Conservation (phyloP, 2,113 vertebrate genomes). For the Otolemur garnettii region DNA sequence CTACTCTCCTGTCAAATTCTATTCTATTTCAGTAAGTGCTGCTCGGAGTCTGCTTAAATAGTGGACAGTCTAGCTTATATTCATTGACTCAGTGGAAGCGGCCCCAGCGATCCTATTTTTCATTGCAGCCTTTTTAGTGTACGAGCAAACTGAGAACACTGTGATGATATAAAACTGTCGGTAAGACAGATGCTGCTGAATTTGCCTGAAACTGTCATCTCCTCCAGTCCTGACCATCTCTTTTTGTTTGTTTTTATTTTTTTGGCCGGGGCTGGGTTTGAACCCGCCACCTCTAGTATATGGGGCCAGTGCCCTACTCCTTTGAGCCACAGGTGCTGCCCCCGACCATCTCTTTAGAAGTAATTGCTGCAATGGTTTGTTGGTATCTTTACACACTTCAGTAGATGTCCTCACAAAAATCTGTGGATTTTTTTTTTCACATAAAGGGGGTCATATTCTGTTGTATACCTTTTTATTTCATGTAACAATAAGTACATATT, state of each 20-base stretch:
- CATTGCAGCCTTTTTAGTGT: neutral
- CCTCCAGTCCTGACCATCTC: neutral
- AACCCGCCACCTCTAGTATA: no score
- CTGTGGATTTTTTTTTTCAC: neutral
- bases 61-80: no score
- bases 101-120: neutral
- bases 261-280: no score
- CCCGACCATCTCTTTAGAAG: neutral
- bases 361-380: neutral
- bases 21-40: neutral
- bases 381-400: neutral
- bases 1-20: neutral
- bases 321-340: no score
- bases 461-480: neutral
- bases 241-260: no score
- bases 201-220: neutral
- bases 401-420: neutral
- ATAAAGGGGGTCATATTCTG: neutral
- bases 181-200: neutral
- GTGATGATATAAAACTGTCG: slow-evolving; percentile 1
- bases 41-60: neutral
- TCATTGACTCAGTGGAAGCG: neutral
- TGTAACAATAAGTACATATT: neutral
- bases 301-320: no score
- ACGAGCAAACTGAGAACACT: neutral